Percentiles rank a stretch among this genome's conserved stretches.
phyloP scores from a whole-genome alignment of 2,888 invertebrate genomes.

The Drosophila eohydei region DNA sequence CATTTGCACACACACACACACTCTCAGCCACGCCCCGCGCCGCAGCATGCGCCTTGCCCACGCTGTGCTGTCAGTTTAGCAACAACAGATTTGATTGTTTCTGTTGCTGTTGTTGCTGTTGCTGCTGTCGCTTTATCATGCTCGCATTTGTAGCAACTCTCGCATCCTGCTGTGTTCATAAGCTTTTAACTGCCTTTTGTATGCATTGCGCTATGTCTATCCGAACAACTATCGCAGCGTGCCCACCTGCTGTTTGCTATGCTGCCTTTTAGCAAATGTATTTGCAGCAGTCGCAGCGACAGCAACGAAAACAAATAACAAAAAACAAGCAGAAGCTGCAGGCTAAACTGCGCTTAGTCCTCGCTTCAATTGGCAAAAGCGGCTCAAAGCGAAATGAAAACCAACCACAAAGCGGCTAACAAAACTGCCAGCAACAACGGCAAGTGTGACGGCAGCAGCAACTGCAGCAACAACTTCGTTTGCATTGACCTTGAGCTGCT shows the following conservation, averaged over 20 bases:
- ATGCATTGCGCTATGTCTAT: conserved; percentile 20
- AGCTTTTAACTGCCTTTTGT: conserved; percentile 70
- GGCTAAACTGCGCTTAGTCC: conserved; percentile 43
- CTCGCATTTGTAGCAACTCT: conserved; percentile 52
- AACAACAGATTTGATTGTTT: conserved; percentile 41
- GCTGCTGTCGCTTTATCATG: conserved; percentile 31
- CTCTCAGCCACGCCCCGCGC: conserved; percentile 41
- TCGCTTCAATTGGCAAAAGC: conserved; percentile 47
- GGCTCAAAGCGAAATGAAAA: conserved; percentile 43
- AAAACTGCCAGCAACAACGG: conserved; percentile 14
- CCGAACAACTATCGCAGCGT: background rate
- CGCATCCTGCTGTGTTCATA: conserved; percentile 47
- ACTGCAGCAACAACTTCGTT: background rate
- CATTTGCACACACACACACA: conserved; percentile 33
- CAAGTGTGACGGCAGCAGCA: conserved; percentile 11
- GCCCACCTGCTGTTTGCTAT: conserved; percentile 5
- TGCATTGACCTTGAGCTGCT: conserved; percentile 20
- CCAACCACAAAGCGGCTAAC: conserved; percentile 34
- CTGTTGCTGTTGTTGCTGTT: conserved; percentile 24
- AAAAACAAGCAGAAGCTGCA: conserved; percentile 13
- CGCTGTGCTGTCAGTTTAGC: conserved; percentile 50
- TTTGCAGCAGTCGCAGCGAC: conserved; percentile 31
- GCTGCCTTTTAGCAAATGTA: conserved; percentile 34
- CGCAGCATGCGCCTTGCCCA: conserved; percentile 38
- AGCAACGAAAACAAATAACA: conserved; percentile 8